Percentiles rank a stretch among this genome's conserved stretches.
These are phyloP conservation scores for Prunella strophiata DNA, from an alignment of 2,797 vertebrate species.

Conservation along the genomic window DNA sequence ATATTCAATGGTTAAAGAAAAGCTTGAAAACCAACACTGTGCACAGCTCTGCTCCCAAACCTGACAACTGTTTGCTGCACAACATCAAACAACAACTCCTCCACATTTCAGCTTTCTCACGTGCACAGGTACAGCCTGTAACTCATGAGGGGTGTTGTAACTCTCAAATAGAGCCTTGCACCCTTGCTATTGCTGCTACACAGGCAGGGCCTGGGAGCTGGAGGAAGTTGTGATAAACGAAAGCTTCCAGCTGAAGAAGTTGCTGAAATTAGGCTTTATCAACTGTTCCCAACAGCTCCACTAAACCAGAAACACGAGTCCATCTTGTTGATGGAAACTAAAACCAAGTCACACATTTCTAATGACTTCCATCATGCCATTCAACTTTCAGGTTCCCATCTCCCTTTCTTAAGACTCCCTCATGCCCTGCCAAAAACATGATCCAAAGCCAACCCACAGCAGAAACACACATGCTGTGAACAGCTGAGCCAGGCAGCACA, in stretches of 20 bases:
- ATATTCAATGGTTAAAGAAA: not conserved
- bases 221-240: not conserved
- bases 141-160: not conserved
- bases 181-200: not conserved
- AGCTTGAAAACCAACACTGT: not conserved
- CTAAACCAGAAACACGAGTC: not conserved
- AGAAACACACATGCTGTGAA: not conserved
- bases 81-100: not conserved
- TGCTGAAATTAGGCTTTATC: not conserved
- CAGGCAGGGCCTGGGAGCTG: rapidly evolving
- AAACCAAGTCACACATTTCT: rapidly evolving
- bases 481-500: not conserved
- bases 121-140: not conserved
- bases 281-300: not conserved
- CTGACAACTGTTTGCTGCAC: not conserved
- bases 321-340: not conserved
- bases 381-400: not conserved
- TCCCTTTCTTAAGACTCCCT: not conserved
- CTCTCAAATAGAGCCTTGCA: not conserved
- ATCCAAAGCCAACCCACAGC: not conserved
- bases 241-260: not conserved
- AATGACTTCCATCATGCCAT: not conserved
- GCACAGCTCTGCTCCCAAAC: not conserved
- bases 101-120: not conserved
- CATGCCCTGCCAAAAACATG: not conserved